Evolutionary conservation across 2,888 invertebrate species (phyloP).

Genomic region (Ctenicera cuprea): DNA sequence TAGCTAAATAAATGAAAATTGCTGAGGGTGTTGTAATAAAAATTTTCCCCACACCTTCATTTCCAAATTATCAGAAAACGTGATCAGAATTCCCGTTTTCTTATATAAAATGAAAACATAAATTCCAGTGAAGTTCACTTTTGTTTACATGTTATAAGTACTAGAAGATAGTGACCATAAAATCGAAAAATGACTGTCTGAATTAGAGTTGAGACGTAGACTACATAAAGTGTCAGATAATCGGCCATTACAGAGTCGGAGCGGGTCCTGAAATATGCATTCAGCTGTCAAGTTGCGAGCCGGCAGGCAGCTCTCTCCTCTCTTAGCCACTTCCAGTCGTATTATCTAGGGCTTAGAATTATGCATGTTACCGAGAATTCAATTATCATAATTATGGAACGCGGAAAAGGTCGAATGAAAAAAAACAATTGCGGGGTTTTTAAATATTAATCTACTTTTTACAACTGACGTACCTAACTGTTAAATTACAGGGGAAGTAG

Average conservation of each 20-base stretch:
- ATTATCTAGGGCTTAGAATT: slow-evolving; percentile 55
- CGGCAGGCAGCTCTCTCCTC: slow-evolving; percentile 50
- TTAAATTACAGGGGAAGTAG: slow-evolving; percentile 42
- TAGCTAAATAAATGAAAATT: no score
- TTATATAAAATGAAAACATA: no score
- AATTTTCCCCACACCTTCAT: no score
- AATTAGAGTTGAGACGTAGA: slow-evolving; percentile 52
- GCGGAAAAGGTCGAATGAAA: slow-evolving; percentile 51
- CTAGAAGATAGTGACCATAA: slow-evolving; percentile 27
- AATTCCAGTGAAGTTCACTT: no score
- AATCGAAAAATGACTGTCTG: slow-evolving; percentile 49
- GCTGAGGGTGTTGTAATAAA: no score
- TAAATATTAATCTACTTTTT: slow-evolving; percentile 48
- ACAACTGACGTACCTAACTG: slow-evolving; percentile 47
- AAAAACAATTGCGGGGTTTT: slow-evolving; percentile 48
- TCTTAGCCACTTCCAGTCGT: slow-evolving; percentile 52
- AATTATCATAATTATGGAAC: slow-evolving; percentile 55
- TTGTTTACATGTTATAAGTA: slow-evolving; percentile 20
- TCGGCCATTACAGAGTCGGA: slow-evolving; percentile 55
- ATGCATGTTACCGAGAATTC: slow-evolving; percentile 55
- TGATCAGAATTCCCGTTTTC: no score
- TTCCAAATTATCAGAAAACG: no score
- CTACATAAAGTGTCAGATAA: slow-evolving; percentile 55
- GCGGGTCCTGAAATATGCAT: slow-evolving; percentile 59
- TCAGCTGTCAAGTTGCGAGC: slow-evolving; percentile 58